Evolutionary conservation across 1,140 invertebrate species (phyloP).

Genomic region (Globodera ellingtonae): DNA sequence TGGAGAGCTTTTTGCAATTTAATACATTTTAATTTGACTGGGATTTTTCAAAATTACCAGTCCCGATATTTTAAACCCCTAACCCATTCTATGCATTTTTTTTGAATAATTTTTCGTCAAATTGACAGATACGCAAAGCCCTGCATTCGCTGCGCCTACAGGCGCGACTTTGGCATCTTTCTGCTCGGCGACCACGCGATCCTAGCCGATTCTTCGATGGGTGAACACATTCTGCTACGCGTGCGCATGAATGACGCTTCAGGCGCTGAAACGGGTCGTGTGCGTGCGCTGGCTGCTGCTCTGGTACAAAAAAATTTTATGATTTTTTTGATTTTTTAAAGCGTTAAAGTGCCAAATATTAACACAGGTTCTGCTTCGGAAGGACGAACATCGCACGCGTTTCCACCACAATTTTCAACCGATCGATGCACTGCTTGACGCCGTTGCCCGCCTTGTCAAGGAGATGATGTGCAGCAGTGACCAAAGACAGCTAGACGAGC

Average conservation of each 20-base stretch:
- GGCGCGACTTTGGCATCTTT: constrained; percentile 28
- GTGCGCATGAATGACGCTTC: constrained; percentile 3
- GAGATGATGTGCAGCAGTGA: neutral
- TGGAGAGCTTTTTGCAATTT: too few species aligned
- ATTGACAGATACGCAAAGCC: constrained; percentile 16
- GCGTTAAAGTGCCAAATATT: neutral
- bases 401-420: constrained; percentile 28
- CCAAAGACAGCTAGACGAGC: neutral
- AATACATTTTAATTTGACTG: too few species aligned
- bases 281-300: constrained; percentile 11
- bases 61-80: too few species aligned
- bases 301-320: neutral
- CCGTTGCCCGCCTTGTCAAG: neutral
- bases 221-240: constrained; percentile 19
- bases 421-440: constrained; percentile 10
- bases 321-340: too few species aligned
- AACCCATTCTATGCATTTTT: constrained; percentile 13
- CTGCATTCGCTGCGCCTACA: constrained; percentile 23
- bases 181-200: constrained; percentile 14
- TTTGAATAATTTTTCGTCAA: neutral
- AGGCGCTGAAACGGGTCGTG: neutral
- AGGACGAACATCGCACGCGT: constrained; percentile 11
- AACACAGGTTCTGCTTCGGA: constrained; percentile 20
- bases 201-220: constrained; percentile 32
- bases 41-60: neutral